Evolutionary conservation across 2,888 invertebrate genomes (phyloP), one percentile per base, ranked within the genome.

Genomic region (Andrena hattorfiana): DNA sequence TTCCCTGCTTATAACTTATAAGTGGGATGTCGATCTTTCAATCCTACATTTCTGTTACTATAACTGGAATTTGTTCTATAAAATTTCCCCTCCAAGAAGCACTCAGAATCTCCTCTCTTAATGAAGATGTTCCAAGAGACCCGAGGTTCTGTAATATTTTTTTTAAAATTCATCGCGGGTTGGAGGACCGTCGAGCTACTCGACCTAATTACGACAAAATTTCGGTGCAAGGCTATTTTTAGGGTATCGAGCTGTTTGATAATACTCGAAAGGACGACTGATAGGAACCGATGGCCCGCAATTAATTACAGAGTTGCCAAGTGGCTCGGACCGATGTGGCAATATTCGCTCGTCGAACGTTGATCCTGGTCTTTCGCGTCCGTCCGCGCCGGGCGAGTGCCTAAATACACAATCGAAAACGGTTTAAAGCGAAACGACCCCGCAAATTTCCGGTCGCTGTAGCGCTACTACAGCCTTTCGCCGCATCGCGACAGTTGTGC

Each of bases 261-360:
- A 62, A 66, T 70, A 26, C 63, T 63, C 70, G 70, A 28, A 59
- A 51, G 54, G 72, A 42, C 54, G 30, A 20, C 63, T 59, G 8
- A 67, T 72, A 56, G 82, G 60, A 67, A 77, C 59, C 82, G 72
- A 78, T 77, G 69, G 54, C 30, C 64, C 42, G 73, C 76, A 77
- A 87, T 87, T 85, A 84, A 87, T 87, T 85, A 80, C 81, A 56
- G 76, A 72, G 68, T 72, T 72, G 77, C 20, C 79, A 68, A 81
- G 77, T 69, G 66, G 42, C 67, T 56, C 67, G 23, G 56, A 78
- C 79, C 82, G 72, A 79, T 76, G 67, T 62, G 66, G 75, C 70
- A 60, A 76, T 84, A 80, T 68, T 79, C 76, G 80, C 59, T 64
- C 35, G 28, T 4, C 56, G 67, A 76, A 76, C 59, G 76, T 80